Base-by-base conservation (phyloP, 2,888 invertebrate species). In the Noctua pronuba region DNA sequence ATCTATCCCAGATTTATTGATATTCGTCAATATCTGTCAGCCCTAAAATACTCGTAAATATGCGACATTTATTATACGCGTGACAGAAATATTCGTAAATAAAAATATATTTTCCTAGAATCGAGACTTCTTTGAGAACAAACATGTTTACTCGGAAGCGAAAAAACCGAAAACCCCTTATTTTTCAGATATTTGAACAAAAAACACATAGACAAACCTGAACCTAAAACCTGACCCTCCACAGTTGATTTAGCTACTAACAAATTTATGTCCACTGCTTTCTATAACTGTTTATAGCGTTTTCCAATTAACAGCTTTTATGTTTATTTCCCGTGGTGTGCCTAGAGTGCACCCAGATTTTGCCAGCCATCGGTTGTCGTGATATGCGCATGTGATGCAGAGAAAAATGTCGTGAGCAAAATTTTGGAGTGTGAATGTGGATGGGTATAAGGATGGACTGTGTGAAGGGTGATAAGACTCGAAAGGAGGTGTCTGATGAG, bases 141-240 rank as follows among this genome's bases (percentile, higher is more conserved):
- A 31, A 73, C 52, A n/a, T 73, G 73, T 28, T 28, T 70, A 11
- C 38, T 28, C 11, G 7, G 28, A 41, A 60, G 71, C 41, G 18
- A 41, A 41, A 8, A n/a, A 41, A n/a, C n/a, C 16, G n/a, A 65
- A 65, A 28, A 8, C n/a, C 10, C 24, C 8, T 65, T 65, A 65
- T 41, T 41, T n/a, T 41, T 16, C 0, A 41, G n/a, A n/a, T n/a
- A 21, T 31, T 60, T 21, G 3, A 21, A 18, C 0, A 13, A 60
- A 31, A 44, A 13, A 41, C 6, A 66, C 11, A 21, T 11, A 18
- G 8, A n/a, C 38, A 38, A 38, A 10, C 5, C 8, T 31, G 13
- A 41, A 28, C 28, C 28, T 41, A 6, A 5, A 11, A 28, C n/a
- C 13, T 55, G 55, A 11, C n/a, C 11, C n/a, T 5, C 4, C n/a